Base-by-base conservation (phyloP, 2,113 vertebrate species). In the Mus spicilegus region DNA sequence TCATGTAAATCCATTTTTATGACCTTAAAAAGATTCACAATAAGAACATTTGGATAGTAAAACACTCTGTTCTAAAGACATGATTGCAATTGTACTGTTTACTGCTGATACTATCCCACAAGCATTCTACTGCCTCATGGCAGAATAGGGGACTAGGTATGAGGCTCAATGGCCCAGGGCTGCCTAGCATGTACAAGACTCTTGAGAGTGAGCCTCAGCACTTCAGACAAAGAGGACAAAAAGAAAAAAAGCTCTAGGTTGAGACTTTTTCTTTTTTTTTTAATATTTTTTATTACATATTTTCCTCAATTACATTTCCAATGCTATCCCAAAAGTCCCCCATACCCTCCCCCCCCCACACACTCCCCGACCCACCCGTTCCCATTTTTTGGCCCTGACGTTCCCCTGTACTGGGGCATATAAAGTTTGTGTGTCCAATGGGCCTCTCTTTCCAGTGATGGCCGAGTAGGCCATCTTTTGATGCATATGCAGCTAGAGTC, bases 31-130 rank as follows among this genome's bases (percentile, higher is more conserved):
- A 97, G 70, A 95, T 67, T 92, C 93, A 76, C 93, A 96, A 91
- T 76, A 85, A 80, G 91, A 97, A 95, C 80, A 72, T 69, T 86
- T 63, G 51, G n/a, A 81, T 96, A 96, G 96, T 95, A 97, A 96
- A 94, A 42, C 54, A 28, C 73, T 96, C 92, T 96, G 65, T 96
- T 97, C 49, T 19, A 97, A 97, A 93, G 56, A 86, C 92, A 89
- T 95, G 75, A 97, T 98, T 98, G 95, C 94, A 96, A 95, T 93
- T 98, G 54, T 89, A 89, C 91, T 95, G 58, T 93, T 97, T 97
- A 89, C 88, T 89, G 80, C 80, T 97, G 92, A 97, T 96, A 98
- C 94, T 95, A 87, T 42, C 86, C 36, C 93, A 78, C 93, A 88
- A 95, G 65, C 82, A 85, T 77, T 65, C 51, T 72, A 89, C 81